phyloP scores from a whole-genome alignment of 2,797 vertebrate genomes.

The Antrozous pallidus region DNA sequence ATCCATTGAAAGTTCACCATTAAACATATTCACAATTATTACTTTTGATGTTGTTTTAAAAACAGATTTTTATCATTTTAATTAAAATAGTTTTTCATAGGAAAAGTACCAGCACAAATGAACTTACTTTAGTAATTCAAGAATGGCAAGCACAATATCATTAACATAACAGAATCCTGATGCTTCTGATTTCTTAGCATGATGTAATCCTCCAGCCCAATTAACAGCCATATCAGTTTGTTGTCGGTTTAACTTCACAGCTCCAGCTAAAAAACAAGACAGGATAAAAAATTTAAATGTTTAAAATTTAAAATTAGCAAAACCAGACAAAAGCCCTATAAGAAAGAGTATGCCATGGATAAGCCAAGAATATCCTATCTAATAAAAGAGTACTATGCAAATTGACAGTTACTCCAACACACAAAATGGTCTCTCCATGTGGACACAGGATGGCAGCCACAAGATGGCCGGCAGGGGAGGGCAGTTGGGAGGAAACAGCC shows the following conservation, averaged over 20 bases:
- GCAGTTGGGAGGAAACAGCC: too few species aligned
- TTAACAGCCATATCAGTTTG: constrained; percentile 96
- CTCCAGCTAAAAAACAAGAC: constrained; percentile 85
- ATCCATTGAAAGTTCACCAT: background rate
- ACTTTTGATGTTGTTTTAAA: background rate
- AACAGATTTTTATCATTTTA: background rate
- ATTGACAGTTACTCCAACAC: too few species aligned
- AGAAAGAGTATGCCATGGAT: background rate
- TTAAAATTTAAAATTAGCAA: constrained; percentile 5
- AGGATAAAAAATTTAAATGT: background rate
- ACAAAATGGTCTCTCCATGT: too few species aligned
- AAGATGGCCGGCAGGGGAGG: too few species aligned
- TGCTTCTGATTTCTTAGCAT: constrained; percentile 94
- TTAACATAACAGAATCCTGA: constrained; percentile 96
- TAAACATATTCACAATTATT: background rate
- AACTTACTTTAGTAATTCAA: constrained; percentile 94
- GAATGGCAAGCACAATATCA: constrained; percentile 93
- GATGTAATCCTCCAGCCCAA: constrained; percentile 95
- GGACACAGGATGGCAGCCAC: too few species aligned
- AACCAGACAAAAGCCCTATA: background rate
- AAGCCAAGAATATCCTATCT: background rate
- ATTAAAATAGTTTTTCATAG: constrained; percentile 1
- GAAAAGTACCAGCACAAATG: background rate
- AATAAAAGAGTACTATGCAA: too few species aligned
- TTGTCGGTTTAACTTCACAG: constrained; percentile 93